These are phyloP conservation scores for Folsomia manolachei DNA, from an alignment of 2,888 invertebrate genomes.

Conservation along the genomic window DNA sequence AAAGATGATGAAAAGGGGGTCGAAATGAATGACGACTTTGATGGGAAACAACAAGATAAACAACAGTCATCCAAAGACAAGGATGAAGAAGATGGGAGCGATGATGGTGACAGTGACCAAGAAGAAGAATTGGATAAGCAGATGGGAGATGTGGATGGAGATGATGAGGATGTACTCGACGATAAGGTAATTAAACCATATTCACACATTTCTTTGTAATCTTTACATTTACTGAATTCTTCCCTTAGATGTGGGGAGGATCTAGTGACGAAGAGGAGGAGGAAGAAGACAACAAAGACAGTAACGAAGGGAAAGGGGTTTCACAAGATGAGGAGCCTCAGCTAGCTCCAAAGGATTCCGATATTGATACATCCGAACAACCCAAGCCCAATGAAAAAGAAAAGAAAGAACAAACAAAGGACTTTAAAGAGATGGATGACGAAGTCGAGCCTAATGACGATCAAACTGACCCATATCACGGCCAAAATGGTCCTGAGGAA, in stretches of 20 bases:
- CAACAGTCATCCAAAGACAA: slow-evolving; percentile 65
- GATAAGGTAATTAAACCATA: slow-evolving; percentile 54
- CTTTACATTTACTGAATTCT: slow-evolving; percentile 21
- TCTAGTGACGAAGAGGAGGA: slow-evolving; percentile 76
- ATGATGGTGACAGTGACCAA: slow-evolving; percentile 57
- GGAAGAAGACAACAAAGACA: slow-evolving; percentile 57
- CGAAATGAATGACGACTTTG: slow-evolving; percentile 95
- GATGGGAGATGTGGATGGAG: slow-evolving; percentile 91
- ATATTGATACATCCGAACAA: slow-evolving; percentile 23
- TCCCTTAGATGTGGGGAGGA: slow-evolving; percentile 58
- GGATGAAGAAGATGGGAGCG: slow-evolving; percentile 63
- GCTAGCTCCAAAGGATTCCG: slow-evolving; percentile 52
- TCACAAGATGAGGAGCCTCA: slow-evolving; percentile 60
- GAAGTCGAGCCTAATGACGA: slow-evolving; percentile 58
- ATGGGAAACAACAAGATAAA: slow-evolving; percentile 78
- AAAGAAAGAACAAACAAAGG: slow-evolving; percentile 55
- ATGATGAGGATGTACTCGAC: slow-evolving; percentile 71
- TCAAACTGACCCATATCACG: slow-evolving; percentile 72
- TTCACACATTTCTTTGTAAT: neutral
- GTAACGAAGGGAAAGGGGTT: slow-evolving; percentile 53
- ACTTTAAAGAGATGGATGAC: slow-evolving; percentile 58
- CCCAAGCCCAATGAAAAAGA: slow-evolving; percentile 31
- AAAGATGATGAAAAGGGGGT: slow-evolving; percentile 90
- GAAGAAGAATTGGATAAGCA: slow-evolving; percentile 86
- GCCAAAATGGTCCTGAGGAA: slow-evolving; percentile 69